Evolutionary conservation across 2,888 invertebrate genomes (phyloP).

Genomic region (Drosophila lutescens): DNA sequence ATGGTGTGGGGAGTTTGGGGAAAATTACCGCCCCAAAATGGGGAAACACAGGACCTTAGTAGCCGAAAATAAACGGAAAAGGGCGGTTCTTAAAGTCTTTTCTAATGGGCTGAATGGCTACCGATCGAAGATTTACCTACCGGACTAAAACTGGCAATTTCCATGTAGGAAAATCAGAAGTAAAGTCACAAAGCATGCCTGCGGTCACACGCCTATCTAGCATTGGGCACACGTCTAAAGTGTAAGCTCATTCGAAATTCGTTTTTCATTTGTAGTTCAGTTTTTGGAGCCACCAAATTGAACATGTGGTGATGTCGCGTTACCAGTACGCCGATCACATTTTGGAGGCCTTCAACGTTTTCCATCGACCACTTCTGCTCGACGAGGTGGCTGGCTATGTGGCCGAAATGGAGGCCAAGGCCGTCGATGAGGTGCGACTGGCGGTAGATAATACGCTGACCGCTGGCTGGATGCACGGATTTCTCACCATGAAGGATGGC

Average conservation of each 20-base stretch:
- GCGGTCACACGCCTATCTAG: too few species aligned
- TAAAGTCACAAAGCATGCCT: too few species aligned
- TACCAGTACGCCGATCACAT: constrained; percentile 59
- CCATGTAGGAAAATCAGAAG: too few species aligned
- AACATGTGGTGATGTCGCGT: constrained; percentile 40
- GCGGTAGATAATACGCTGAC: constrained; percentile 61
- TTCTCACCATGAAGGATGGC: constrained; percentile 34
- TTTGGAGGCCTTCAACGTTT: constrained; percentile 58
- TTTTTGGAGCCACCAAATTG: neutral
- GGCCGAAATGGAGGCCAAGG: constrained; percentile 51
- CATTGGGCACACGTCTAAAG: too few species aligned
- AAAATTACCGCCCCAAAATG: constrained; percentile 16
- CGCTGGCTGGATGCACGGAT: constrained; percentile 62
- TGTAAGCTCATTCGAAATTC: neutral
- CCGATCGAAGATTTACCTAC: constrained; percentile 8
- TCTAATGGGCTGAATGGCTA: neutral
- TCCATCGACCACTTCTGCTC: constrained; percentile 51
- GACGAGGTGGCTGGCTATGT: constrained; percentile 57
- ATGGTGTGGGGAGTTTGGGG: neutral
- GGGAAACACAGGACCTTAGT: constrained; percentile 3
- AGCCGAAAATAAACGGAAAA: constrained; percentile 4
- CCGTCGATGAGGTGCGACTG: constrained; percentile 42
- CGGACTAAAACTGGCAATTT: constrained; percentile 7
- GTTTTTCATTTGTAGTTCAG: neutral
- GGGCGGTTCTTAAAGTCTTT: constrained; percentile 2